Conservation (phyloP, 2,113 vertebrate genomes). For the Acinonyx jubatus region DNA sequence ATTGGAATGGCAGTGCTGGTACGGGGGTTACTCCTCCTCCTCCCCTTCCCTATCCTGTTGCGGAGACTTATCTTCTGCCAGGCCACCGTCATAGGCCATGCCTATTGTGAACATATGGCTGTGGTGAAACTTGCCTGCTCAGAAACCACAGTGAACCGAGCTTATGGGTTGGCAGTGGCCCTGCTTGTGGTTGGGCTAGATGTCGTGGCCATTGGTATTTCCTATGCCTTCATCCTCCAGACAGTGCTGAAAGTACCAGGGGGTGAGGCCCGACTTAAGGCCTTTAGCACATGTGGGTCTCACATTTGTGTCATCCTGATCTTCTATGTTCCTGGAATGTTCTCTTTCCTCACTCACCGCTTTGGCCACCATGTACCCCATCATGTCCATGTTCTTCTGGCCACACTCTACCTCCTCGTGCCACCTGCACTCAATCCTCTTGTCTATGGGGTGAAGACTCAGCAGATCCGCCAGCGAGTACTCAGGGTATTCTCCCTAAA, state of each 20-base stretch:
- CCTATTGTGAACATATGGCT: constrained; percentile 77
- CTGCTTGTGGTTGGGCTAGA: constrained; percentile 71
- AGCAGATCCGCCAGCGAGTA: constrained; percentile 62
- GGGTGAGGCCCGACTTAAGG: constrained; percentile 55
- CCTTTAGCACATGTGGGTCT: constrained; percentile 73
- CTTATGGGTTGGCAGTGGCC: constrained; percentile 73
- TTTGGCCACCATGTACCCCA: constrained; percentile 64
- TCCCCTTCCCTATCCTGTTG: constrained; percentile 67
- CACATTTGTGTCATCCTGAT: constrained; percentile 75
- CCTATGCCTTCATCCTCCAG: constrained; percentile 68
- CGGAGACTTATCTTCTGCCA: constrained; percentile 62
- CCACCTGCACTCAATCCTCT: constrained; percentile 72
- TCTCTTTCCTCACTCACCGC: constrained; percentile 72
- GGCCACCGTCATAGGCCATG: constrained; percentile 38
- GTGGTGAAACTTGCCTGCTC: constrained; percentile 75
- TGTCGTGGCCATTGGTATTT: constrained; percentile 64
- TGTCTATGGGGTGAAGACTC: constrained; percentile 76
- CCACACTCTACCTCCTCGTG: constrained; percentile 73
- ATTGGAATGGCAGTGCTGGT: constrained; percentile 54
- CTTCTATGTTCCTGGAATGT: constrained; percentile 73
- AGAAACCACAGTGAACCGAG: constrained; percentile 60
- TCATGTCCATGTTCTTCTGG: constrained; percentile 69
- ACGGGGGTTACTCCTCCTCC: constrained; percentile 57
- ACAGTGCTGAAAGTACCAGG: constrained; percentile 66
- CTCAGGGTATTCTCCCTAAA: constrained; percentile 48